These are phyloP conservation scores for Emydoidea blandingii DNA, from an alignment of 2,797 vertebrate species.

Conservation along the genomic window DNA sequence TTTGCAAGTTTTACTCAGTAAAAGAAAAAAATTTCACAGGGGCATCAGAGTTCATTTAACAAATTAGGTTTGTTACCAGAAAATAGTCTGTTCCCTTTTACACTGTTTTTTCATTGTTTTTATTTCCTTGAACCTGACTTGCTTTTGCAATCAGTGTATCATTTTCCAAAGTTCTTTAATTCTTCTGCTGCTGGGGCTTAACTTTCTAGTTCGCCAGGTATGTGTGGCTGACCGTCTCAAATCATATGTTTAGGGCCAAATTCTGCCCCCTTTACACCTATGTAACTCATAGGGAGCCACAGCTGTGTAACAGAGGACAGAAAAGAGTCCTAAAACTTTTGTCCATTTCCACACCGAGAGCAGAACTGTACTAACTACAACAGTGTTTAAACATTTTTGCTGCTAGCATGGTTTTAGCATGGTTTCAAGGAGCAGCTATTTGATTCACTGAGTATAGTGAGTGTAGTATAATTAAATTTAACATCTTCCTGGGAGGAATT, in stretches of 20 bases:
- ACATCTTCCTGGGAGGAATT: background rate
- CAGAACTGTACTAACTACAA: background rate
- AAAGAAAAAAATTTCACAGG: background rate
- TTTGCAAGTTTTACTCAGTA: background rate
- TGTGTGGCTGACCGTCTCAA: background rate
- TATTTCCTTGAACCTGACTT: background rate
- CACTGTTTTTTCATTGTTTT: background rate
- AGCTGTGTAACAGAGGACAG: slow-evolving; percentile 5
- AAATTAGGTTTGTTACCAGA: background rate
- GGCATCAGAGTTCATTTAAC: background rate
- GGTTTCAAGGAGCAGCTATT: background rate
- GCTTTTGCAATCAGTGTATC: background rate
- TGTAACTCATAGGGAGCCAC: background rate
- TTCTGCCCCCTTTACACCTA: background rate
- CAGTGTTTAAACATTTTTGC: background rate
- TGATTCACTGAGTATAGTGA: background rate
- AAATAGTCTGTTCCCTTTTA: accelerated
- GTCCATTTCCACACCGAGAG: background rate
- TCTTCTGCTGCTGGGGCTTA: slow-evolving; percentile 9
- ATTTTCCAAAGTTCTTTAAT: background rate
- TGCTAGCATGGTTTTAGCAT: background rate
- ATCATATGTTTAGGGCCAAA: background rate
- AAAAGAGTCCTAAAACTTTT: background rate
- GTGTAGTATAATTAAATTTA: background rate
- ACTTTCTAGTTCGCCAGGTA: background rate